These are phyloP conservation scores for Muscicapa comitata DNA, from an alignment of 2,797 vertebrate species.

Conservation along the genomic window DNA sequence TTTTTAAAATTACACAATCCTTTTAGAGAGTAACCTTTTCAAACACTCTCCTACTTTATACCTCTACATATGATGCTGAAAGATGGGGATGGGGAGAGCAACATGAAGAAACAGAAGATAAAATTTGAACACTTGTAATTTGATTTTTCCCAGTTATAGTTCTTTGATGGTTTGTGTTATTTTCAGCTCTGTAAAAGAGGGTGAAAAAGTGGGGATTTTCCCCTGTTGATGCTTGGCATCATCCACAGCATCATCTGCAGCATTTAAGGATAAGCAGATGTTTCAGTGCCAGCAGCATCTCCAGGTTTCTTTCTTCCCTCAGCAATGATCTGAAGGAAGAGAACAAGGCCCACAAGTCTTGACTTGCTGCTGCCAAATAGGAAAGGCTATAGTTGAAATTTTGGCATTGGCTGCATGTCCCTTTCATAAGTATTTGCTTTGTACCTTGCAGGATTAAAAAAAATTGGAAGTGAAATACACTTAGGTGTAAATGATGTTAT, in stretches of 20 bases:
- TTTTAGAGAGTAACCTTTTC: not conserved
- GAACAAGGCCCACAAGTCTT: not conserved
- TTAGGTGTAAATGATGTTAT: not conserved
- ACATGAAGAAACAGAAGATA: not conserved
- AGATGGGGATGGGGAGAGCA: not conserved
- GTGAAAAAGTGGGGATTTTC: not conserved
- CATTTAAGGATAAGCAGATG: not conserved
- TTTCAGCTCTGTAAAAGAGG: not conserved
- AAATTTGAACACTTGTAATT: not conserved
- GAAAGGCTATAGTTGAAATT: not conserved
- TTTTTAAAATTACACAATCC: not conserved
- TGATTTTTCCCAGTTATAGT: not conserved
- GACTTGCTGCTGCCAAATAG: not conserved
- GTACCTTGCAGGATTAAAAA: constrained; percentile 4
- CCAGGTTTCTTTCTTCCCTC: not conserved
- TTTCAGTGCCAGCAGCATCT: not conserved
- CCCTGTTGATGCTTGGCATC: not conserved
- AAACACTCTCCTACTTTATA: not conserved
- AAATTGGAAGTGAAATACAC: not conserved
- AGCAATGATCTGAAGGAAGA: not conserved
- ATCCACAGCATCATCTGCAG: not conserved
- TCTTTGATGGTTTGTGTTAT: not conserved
- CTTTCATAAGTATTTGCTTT: not conserved
- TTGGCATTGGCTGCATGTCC: not conserved
- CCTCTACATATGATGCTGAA: accelerated